Percentiles rank a stretch among this genome's conserved stretches.
Conservation (phyloP, 2,797 vertebrate genomes). For the Hippocampus kuda region DNA sequence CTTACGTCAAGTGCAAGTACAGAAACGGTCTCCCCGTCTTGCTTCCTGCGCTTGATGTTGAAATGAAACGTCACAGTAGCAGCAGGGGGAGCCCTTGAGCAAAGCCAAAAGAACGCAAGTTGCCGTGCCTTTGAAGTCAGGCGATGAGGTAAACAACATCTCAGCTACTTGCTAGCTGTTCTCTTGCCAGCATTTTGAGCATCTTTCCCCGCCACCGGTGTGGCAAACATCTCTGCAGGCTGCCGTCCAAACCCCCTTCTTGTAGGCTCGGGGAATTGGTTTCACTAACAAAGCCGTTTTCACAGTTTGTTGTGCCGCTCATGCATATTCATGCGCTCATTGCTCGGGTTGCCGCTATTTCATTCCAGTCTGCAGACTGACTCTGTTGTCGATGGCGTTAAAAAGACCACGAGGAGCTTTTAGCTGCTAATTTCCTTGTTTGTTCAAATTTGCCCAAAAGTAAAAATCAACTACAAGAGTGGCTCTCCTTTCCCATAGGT, state of each 20-base stretch:
- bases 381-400: conserved; percentile 8
- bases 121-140: conserved; percentile 8
- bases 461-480: background rate
- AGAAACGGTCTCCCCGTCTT: background rate
- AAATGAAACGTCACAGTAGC: background rate
- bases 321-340: conserved; percentile 56
- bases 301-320: conserved; percentile 51
- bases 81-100: conserved; percentile 15
- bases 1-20: background rate
- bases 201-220: conserved; percentile 40
- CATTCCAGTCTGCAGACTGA: conserved; percentile 14
- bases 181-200: conserved; percentile 41
- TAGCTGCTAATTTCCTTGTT: background rate
- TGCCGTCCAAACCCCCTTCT: conserved; percentile 46
- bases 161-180: conserved; percentile 34
- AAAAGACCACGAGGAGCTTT: background rate
- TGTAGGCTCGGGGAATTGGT: conserved; percentile 52
- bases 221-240: conserved; percentile 50
- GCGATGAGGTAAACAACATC: conserved; percentile 50
- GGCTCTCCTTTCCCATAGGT: too few species aligned
- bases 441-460: background rate
- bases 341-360: conserved; percentile 26
- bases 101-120: background rate
- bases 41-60: background rate
- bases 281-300: conserved; percentile 61